These are phyloP conservation scores for Branchellion lobata DNA, from an alignment of 2,888 invertebrate species.

Conservation along the genomic window DNA sequence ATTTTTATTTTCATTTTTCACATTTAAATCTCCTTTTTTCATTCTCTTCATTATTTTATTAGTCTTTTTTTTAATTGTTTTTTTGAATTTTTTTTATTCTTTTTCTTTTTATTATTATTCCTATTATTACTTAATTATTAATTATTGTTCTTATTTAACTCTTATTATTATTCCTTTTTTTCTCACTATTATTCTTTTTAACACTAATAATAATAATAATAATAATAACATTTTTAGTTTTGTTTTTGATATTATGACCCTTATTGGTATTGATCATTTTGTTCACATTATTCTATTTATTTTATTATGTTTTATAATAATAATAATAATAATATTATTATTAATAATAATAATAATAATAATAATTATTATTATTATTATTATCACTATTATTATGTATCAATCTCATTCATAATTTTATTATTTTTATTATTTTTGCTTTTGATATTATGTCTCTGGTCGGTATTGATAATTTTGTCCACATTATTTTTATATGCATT, in stretches of 20 bases:
- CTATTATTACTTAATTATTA: too few species aligned
- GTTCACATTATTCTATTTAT: background rate
- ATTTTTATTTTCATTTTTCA: too few species aligned
- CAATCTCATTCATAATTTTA: background rate
- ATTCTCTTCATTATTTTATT: too few species aligned
- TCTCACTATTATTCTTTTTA: background rate
- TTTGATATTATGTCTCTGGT: too few species aligned
- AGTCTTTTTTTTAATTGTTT: too few species aligned
- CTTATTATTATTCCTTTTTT: background rate
- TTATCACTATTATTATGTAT: background rate
- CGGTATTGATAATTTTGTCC: too few species aligned
- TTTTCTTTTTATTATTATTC: too few species aligned
- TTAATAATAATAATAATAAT: background rate
- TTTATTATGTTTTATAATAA: background rate
- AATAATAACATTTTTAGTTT: background rate
- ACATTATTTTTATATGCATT: too few species aligned
- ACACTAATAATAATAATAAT: background rate
- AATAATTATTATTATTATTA: background rate
- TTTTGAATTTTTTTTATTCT: too few species aligned
- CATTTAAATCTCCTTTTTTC: too few species aligned
- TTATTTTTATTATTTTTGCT: background rate
- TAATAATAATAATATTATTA: background rate
- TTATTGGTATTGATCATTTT: background rate
- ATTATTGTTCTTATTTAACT: background rate
- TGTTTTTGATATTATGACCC: background rate